Evolutionary conservation across 1,140 invertebrate genomes (phyloP), one percentile per base, ranked within the genome.

Genomic region (Hestina assimilis): DNA sequence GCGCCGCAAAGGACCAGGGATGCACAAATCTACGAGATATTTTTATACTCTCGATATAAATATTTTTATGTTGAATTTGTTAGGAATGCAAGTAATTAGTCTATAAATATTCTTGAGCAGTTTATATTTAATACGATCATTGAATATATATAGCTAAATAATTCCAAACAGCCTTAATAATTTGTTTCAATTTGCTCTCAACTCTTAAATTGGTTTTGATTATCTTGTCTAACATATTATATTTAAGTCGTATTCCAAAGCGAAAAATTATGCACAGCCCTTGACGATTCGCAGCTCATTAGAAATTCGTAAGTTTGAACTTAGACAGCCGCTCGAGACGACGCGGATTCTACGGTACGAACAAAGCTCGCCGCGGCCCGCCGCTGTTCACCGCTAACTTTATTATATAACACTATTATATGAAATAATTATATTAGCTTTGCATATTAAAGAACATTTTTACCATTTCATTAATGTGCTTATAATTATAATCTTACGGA

Each of bases 1-100:
- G 84, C 83, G 79, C 76, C 76, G 67, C 79, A 81, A 77, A 79
- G 76, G 41, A 19, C 9, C 56, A 59, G 61, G 56, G 56, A 5
- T 29, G 56, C 56, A 38, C 38, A 45, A 35, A 50, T 55, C 35
- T 50, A 38, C 45, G 38, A 29, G 38, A 28, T 17, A 38, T 43
- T 43, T 52, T 60, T 26, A 12, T 46, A 59, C 54, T 45, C 55
- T 35, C 42, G 35, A 24, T 60, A 67, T 59, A 63, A 69, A 69
- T 61, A 63, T 72, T 14, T 24, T 15, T 38, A 46, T 15, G 19
- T 17, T 11, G 28, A 12, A 9, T 38, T 9, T 38, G 19, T 17
- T 9, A 17, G 31, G 31, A 12, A 33, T 15, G 1, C 9, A 9
- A 14, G 15, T 38, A 9, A 31, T 31, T 11, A 38, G n/a, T 20